These are phyloP conservation scores for Itoplectis maculator DNA, from an alignment of 2,888 invertebrate genomes.

Conservation along the genomic window DNA sequence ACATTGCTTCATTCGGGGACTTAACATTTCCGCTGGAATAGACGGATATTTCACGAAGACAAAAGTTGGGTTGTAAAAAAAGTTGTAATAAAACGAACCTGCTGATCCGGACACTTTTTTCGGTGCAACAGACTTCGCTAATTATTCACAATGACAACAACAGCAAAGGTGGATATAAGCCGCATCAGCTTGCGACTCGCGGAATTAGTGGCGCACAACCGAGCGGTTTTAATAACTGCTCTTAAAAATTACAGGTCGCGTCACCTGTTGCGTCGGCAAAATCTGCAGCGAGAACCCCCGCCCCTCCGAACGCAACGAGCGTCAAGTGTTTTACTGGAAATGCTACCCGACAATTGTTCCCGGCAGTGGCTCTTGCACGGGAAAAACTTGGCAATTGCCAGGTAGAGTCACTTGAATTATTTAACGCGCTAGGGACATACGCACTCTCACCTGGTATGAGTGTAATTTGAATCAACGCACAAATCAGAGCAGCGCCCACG, in stretches of 20 bases:
- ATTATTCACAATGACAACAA: conserved; percentile 3
- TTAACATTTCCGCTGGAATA: neutral
- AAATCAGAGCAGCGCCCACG: neutral
- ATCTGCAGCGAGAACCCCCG: conserved; percentile 54
- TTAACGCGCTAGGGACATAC: conserved; percentile 8
- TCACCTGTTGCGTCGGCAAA: conserved; percentile 78
- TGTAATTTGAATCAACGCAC: neutral
- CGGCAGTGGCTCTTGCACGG: conserved; percentile 24
- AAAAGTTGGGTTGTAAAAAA: too few relatives aligned
- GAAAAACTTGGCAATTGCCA: conserved; percentile 29
- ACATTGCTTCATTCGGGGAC: neutral
- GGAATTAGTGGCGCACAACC: conserved; percentile 10
- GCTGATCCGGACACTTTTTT: neutral
- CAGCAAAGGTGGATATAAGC: neutral
- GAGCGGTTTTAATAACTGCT: conserved; percentile 67
- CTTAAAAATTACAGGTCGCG: conserved; percentile 76
- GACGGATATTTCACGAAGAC: neutral
- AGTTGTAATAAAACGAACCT: neutral
- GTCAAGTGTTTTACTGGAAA: conserved; percentile 75
- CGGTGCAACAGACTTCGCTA: neutral
- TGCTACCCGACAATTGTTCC: conserved; percentile 65
- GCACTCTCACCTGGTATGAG: neutral
- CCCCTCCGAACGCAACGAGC: conserved; percentile 56
- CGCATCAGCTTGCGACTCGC: neutral
- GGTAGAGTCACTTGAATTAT: conserved; percentile 18